Base-by-base conservation (phyloP, 2,797 vertebrate species). In the Rhincodon typus region DNA sequence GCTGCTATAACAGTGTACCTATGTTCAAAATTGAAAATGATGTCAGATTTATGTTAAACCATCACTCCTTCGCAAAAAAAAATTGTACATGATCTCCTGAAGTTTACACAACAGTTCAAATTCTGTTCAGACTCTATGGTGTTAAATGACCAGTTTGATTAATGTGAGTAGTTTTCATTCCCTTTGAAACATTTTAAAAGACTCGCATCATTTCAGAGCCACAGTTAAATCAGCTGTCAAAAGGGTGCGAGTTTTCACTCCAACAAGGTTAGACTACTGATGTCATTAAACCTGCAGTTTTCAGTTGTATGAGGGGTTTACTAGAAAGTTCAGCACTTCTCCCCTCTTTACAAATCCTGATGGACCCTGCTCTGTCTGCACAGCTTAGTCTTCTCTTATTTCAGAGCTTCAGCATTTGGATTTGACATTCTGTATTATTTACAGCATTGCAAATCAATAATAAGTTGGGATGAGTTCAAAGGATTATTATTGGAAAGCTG, bases 11-110 rank as follows among this genome's bases (percentile, higher is more conserved):
- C 6, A 77, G 19, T 53, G 13, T n/a, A 77, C n/a, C 1, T 19
- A 94, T 30, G 25, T 50, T 94, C 69, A 94, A 94, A 77, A 95
- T 57, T 53, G 42, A 94, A 94, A 94, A 72, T 72, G 13, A 94
- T 53, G 70, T 34, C 25, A n/a, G 94, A 46, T 67, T 93, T 93
- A 69, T n/a, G 46, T 30, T 77, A 57, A 34, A 95, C 67, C 8
- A 50, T 72, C 21, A 46, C 69, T 50, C 69, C 13, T 50, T 30
- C 38, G 53, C 42, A 53, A 57, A 27, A 77, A 46, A 72, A 53
- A 23, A 10, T 70, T 94, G 66, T 94, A 70, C 25, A 42, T 95
- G 42, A 57, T 27, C 50, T 42, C 66, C 90, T 38, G 12, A 69
- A 23, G 23, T 69, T 67, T 42, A 93, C 1, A 93, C 90, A 93